phyloP scores from a whole-genome alignment of 2,113 vertebrate species.

The Pao palembangensis region DNA sequence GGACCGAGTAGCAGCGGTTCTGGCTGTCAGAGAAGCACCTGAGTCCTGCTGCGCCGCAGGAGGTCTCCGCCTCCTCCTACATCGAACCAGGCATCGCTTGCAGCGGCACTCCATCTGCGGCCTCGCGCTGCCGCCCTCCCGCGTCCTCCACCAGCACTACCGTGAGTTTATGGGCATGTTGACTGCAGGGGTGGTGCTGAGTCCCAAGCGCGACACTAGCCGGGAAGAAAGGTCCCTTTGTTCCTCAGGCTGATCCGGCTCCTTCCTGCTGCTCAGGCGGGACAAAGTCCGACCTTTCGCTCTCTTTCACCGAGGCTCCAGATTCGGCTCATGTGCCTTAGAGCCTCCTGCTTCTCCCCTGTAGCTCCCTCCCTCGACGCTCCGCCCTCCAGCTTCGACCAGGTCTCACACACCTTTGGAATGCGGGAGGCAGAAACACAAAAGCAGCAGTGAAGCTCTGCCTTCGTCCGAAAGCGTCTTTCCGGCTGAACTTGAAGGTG shows the following conservation, averaged over 20 bases:
- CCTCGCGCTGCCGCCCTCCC: conserved; percentile 16
- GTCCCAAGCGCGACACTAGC: background rate
- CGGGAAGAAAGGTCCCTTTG: conserved; percentile 4
- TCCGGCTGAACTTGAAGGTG: too few species aligned
- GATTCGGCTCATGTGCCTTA: conserved; percentile 56
- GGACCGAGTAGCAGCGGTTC: too few species aligned
- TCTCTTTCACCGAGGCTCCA: conserved; percentile 29
- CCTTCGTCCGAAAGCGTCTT: too few species aligned
- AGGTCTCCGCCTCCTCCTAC: too few species aligned
- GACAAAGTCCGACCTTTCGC: conserved; percentile 56
- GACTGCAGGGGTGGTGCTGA: conserved; percentile 2
- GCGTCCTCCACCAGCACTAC: conserved; percentile 67
- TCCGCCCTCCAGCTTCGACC: conserved; percentile 23
- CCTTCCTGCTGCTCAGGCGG: conserved; percentile 41
- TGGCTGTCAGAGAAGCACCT: too few species aligned
- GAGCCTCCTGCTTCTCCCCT: conserved; percentile 58
- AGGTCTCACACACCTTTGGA: conserved; percentile 43
- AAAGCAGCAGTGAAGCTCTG: background rate
- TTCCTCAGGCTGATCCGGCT: conserved; percentile 22
- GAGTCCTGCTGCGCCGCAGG: too few species aligned
- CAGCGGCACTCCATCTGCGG: conserved; percentile 16
- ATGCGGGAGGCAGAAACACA: conserved; percentile 1
- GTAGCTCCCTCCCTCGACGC: conserved; percentile 49
- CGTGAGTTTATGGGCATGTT: conserved; percentile 69
- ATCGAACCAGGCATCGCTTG: too few species aligned